Evolutionary conservation across 2,888 invertebrate genomes (phyloP).

Genomic region (Conops quadrifasciatus): DNA sequence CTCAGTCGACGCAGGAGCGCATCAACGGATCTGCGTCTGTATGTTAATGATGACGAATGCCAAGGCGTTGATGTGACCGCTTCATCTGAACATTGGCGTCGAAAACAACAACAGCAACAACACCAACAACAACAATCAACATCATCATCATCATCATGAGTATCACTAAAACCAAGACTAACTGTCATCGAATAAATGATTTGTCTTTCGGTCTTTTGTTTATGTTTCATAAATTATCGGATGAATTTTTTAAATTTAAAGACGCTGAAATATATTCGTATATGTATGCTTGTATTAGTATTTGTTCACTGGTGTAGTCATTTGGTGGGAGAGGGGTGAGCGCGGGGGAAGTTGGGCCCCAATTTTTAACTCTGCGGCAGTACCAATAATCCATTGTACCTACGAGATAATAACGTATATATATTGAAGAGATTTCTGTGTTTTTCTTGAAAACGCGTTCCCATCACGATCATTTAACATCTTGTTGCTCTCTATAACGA

Average conservation of each 20-base stretch:
- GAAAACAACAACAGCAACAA: constrained; percentile 1
- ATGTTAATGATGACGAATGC: constrained; percentile 32
- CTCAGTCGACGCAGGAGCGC: background rate
- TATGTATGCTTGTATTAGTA: background rate
- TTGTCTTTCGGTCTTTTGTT: constrained; percentile 63
- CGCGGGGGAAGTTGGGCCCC: too few species aligned
- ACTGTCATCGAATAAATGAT: constrained; percentile 64
- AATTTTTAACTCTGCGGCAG: too few species aligned
- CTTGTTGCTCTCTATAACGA: too few species aligned
- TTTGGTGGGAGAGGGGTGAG: background rate
- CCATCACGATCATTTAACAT: too few species aligned
- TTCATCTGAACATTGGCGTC: background rate
- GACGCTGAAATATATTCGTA: background rate
- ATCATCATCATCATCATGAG: constrained; percentile 38
- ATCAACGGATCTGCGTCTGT: constrained; percentile 19
- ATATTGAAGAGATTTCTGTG: too few species aligned
- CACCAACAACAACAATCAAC: constrained; percentile 5
- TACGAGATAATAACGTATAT: too few species aligned
- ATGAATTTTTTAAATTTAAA: constrained; percentile 44
- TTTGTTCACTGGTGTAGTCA: background rate
- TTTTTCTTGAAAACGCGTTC: too few species aligned
- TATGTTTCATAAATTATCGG: constrained; percentile 64
- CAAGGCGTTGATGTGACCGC: constrained; percentile 23
- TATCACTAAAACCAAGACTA: constrained; percentile 40
- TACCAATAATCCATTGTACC: too few species aligned